These are phyloP conservation scores for Myiagra hebetior DNA, from an alignment of 2,113 vertebrate species.

Conservation along the genomic window DNA sequence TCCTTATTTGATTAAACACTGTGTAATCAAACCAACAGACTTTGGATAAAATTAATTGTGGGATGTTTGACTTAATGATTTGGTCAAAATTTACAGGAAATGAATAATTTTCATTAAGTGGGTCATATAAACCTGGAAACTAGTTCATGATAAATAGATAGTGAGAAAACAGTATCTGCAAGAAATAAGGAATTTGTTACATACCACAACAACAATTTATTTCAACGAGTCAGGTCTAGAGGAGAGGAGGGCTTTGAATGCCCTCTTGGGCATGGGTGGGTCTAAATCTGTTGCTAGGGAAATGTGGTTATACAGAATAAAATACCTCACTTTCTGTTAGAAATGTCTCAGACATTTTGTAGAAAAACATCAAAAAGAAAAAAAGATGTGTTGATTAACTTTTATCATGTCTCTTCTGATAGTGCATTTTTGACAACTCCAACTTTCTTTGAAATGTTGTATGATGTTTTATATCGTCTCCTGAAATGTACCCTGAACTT, in stretches of 20 bases:
- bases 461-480: neutral
- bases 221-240: neutral
- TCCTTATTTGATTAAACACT: neutral
- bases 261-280: neutral
- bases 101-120: neutral
- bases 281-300: neutral
- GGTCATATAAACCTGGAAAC: neutral
- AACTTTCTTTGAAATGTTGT: neutral
- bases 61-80: neutral
- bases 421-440: neutral
- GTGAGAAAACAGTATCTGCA: neutral
- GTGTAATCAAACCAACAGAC: neutral
- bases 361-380: neutral
- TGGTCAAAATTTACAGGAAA: neutral
- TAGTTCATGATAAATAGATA: neutral
- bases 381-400: neutral
- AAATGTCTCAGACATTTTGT: neutral
- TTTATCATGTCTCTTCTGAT: neutral
- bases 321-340: neutral
- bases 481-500: neutral
- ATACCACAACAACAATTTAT: neutral
- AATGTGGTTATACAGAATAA: neutral
- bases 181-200: neutral
- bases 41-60: neutral
- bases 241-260: neutral